phyloP scores from a whole-genome alignment of 2,113 vertebrate species.

The Oryzias javanicus region DNA sequence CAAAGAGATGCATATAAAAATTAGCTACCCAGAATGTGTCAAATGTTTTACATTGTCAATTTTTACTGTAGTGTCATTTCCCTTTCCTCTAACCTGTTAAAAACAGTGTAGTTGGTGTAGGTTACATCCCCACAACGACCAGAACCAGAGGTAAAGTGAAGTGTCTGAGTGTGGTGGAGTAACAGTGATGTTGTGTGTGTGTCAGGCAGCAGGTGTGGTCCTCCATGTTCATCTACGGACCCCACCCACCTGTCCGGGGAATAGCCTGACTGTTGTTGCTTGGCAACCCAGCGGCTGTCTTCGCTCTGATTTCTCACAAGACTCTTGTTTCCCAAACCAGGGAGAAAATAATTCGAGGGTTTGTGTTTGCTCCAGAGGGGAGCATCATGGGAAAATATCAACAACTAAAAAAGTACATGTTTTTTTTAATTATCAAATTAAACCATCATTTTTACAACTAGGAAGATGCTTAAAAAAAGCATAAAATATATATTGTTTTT shows the following conservation, averaged over 20 bases:
- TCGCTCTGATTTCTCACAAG: slow-evolving; percentile 42
- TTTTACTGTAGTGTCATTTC: slow-evolving; percentile 9
- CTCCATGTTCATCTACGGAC: slow-evolving; percentile 34
- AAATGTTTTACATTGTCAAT: background rate
- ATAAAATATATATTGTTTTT: too few species aligned
- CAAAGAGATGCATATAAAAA: too few species aligned
- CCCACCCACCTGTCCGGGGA: slow-evolving; percentile 60
- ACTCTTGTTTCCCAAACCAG: slow-evolving; percentile 41
- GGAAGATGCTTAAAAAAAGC: too few species aligned
- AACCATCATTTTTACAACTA: too few species aligned
- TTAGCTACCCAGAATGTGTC: too few species aligned
- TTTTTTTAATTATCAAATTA: too few species aligned
- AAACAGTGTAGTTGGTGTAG: slow-evolving; percentile 12
- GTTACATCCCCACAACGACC: slow-evolving; percentile 38
- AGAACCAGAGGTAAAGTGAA: slow-evolving; percentile 23
- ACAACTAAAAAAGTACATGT: too few species aligned
- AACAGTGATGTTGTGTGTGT: slow-evolving; percentile 14
- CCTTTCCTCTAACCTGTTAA: slow-evolving; percentile 25
- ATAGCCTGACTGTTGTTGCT: slow-evolving; percentile 48
- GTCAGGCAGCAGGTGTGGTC: slow-evolving; percentile 59
- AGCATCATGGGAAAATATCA: too few species aligned
- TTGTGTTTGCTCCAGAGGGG: background rate
- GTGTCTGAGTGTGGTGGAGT: slow-evolving; percentile 18
- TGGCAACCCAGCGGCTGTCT: slow-evolving; percentile 53
- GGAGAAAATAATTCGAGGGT: slow-evolving; percentile 3